Evolutionary conservation across 2,888 invertebrate genomes (phyloP).

Genomic region (Herminia tarsipennalis): DNA sequence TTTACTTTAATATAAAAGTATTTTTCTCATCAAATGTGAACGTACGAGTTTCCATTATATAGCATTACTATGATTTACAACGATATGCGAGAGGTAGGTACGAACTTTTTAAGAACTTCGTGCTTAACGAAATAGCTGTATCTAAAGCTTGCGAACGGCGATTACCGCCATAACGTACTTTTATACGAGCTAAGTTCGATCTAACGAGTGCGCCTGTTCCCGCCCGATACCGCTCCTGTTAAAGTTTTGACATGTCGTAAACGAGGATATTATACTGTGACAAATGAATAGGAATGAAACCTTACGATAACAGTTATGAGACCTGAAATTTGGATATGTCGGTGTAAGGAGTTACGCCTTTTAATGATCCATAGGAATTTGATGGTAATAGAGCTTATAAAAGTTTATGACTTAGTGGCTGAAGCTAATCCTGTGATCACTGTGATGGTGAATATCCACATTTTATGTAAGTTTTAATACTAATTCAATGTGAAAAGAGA

Average conservation of each 20-base stretch:
- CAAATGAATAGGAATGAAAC: constrained; percentile 37
- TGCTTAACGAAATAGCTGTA: constrained; percentile 19
- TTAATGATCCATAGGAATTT: not conserved
- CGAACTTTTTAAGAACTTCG: constrained; percentile 19
- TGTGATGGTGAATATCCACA: no score
- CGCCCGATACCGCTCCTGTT: constrained; percentile 25
- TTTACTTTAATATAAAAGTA: no score
- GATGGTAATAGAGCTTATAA: no score
- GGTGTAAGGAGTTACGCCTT: not conserved
- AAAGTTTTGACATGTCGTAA: constrained; percentile 46
- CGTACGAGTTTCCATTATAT: not conserved
- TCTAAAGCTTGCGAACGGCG: constrained; percentile 20
- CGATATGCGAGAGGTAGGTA: constrained; percentile 9
- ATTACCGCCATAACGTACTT: constrained; percentile 43
- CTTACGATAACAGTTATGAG: constrained; percentile 17
- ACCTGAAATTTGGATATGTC: not conserved
- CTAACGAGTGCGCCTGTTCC: constrained; percentile 25
- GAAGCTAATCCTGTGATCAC: no score
- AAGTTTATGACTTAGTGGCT: no score
- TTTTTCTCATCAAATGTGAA: no score
- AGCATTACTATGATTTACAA: constrained; percentile 1
- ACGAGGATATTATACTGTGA: constrained; percentile 36
- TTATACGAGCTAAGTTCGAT: constrained; percentile 48
- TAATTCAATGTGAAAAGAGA: no score
- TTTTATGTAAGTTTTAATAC: no score